Base-by-base conservation (phyloP, 2,113 vertebrate genomes). In the Heteronetta atricapilla region DNA sequence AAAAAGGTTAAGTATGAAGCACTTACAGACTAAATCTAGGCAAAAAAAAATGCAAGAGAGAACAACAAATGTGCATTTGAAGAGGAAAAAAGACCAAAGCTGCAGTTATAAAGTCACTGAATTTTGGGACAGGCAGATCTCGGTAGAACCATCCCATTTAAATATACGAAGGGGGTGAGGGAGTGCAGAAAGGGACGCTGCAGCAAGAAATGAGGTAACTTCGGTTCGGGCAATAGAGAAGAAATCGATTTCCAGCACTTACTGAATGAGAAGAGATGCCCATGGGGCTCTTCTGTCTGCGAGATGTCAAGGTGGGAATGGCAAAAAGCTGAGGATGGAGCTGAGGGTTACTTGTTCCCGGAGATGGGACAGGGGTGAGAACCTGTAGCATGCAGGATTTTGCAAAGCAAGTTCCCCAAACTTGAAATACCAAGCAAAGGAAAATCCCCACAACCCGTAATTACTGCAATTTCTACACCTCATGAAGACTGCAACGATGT, bases 121-220 rank as follows among this genome's bases (percentile, higher is more conserved):
- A 0, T 18, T 53, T 29, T 70, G 72, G 6, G 7, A 40, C 33
- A 8, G 18, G 48, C 8, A 58, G 58, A 28, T 46, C 50, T 28
- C 17, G 64, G 36, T 50, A 86, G 63, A 88, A 53, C 22, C 16
- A 6, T 2, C 9, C 22, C 3, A 14, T 70, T 83, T 50, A 55
- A 77, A 62, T 5, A 48, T 0, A 25, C 0, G 4, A 10, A 7
- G 14, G 10, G 50, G 34, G 33, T 8, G 44, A 23, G 8, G 3
- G 33, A 75, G 22, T 14, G 10, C 5, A 31, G 15, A 67, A 55
- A 26, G 3, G 3, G 42, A 20, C 55, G 28, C 29, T 2, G 4
- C 4, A 38, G 12, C 40, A 82, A 66, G 36, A 76, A 55, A 59
- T 15, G 9, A 44, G 11, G 13, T 26, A 4, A 34, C 5, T 76